Base-by-base conservation (phyloP, 2,888 invertebrate genomes). In the Helicoverpa assulta region DNA sequence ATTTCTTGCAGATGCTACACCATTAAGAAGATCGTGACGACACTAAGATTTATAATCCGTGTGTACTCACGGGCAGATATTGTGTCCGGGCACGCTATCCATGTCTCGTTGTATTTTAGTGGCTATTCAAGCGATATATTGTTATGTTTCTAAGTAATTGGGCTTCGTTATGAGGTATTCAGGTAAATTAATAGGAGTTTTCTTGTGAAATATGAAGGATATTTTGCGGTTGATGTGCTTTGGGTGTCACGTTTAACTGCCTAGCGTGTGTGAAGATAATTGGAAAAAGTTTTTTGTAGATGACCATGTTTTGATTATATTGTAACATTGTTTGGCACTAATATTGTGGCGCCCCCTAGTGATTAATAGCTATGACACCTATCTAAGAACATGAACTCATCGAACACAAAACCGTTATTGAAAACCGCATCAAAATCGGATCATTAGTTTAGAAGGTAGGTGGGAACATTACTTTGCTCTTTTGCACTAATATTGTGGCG, bases 1-100 rank as follows among this genome's bases (percentile, higher is more conserved):
- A 82, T 88, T 87, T 73, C 76, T 67, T 72, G 76, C 90, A 90
- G 90, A 88, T 91, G 91, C 74, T 84, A 79, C 85, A 76, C 85
- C 86, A 89, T 90, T 89, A 87, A 72, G 78, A 69, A 68, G 83
- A 77, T 83, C 88, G 88, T 87, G 85, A 87, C 80, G 85, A 73
- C 70, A 47, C 56, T 26, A 53, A 54, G 65, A 77, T 70, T 81
- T 78, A 68, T 67, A 72, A 66, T 53, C 63, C 52, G n/a, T 66
- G 63, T 56, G 66, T 67, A 80, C 53, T 73, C 21, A 73, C 40
- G 58, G n/a, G 2, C 1, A n/a, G 5, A 68, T 64, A 78, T 67
- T 62, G 53, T 14, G 18, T 1, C 3, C 56, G n/a, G 62, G 51
- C 78, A 78, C 78, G 78, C 81, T 67, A 78, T 5, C 16, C 60